phyloP scores from a whole-genome alignment of 1,140 invertebrate species.

The Drosophila aff. region DNA sequence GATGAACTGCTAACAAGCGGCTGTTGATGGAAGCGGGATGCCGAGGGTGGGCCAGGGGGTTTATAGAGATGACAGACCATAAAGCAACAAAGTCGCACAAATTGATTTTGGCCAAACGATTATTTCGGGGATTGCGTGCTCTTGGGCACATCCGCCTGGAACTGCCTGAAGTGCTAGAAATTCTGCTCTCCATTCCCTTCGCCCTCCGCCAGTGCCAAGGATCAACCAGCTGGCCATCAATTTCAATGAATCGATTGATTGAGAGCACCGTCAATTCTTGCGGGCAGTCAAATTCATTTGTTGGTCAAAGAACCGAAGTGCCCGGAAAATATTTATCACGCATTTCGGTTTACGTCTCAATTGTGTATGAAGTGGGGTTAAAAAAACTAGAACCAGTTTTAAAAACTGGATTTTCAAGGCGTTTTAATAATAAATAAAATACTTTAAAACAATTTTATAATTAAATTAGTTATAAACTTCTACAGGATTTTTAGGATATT shows the following conservation, averaged over 20 bases:
- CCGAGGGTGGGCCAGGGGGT: background rate
- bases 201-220: conserved; percentile 8
- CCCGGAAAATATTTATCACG: conserved; percentile 35
- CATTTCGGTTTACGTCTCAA: conserved; percentile 47
- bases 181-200: background rate
- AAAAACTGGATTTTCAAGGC: background rate
- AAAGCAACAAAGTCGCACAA: conserved; percentile 71
- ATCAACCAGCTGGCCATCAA: conserved; percentile 56
- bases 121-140: conserved; percentile 54
- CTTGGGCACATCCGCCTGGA: conserved; percentile 51
- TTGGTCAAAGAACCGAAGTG: conserved; percentile 57
- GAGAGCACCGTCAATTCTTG: conserved; percentile 55
- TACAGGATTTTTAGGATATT: background rate
- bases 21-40: conserved; percentile 14
- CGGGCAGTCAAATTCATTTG: conserved; percentile 50
- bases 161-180: conserved; percentile 1
- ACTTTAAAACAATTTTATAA: background rate
- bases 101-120: conserved; percentile 79
- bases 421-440: background rate
- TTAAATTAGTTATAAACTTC: background rate
- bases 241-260: conserved; percentile 74
- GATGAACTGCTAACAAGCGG: conserved; percentile 75
- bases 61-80: conserved; percentile 37
- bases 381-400: background rate
- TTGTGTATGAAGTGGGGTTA: conserved; percentile 21